Base-by-base conservation (phyloP, 2,888 invertebrate species). In the Physocephala rufipes region DNA sequence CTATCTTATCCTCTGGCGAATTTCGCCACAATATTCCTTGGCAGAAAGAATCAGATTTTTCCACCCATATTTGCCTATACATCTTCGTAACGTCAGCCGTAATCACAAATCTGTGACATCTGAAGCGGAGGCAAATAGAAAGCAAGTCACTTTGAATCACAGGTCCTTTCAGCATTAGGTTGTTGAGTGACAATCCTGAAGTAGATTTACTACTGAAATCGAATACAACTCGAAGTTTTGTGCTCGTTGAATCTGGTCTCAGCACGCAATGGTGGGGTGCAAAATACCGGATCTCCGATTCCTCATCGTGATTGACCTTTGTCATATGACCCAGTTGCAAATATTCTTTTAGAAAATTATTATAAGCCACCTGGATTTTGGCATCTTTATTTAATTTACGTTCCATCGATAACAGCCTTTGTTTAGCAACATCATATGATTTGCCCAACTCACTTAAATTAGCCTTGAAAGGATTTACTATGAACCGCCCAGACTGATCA, bases 61-160 rank as follows among this genome's bases (percentile, higher is more conserved):
- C 62, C 4, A 75, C 71, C 47, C 70, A 68, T 15, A 63, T 64
- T 63, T 76, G 76, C 7, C 76, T 66, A 59, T 77, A 77, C 75
- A 75, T 76, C 71, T 77, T 77, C 2, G 64, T 58, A 9, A 76
- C 68, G 59, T 75, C 74, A 2, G 74, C 72, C n/a, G 73, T 73
- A 1, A 74, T 62, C n/a, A 73, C 72, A 7, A 76, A 15, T 71
- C 61, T 7, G 74, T 7, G 1, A 75, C 45, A 0, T 72, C 62
- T 7, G 73, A 70, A 76, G 21, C 73, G 68, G 2, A 75, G 13
- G 2, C 75, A 28, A 1, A 74, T 69, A 2, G 71, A 70, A 4
- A 70, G 19, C n/a, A 75, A 65, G 61, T 74, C 73, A 19, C 63
- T 59, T 65, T 75, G 74, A 1, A 75, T 43, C 9, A 59, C 45